A percentile compares a stretch with the other conserved stretches of the same genome.
phyloP scores from a whole-genome alignment of 1,140 invertebrate species.

The Brachionus angularis region DNA sequence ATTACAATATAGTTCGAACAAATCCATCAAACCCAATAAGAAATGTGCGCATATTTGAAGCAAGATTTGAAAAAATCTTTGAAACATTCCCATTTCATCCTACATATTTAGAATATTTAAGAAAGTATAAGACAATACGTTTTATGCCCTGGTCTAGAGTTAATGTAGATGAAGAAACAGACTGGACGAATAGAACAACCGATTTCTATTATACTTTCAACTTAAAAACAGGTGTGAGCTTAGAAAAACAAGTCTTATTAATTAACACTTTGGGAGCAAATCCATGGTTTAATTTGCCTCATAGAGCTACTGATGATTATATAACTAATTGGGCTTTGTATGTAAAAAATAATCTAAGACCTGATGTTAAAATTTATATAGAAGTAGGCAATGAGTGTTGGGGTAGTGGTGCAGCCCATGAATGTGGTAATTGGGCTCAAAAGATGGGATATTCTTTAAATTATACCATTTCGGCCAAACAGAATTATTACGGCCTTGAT shows the following conservation, averaged over 20 bases:
- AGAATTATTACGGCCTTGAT: slow-evolving; percentile 11
- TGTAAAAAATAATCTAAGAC: slow-evolving; percentile 46
- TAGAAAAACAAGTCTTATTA: slow-evolving; percentile 48
- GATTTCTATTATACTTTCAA: slow-evolving; percentile 46
- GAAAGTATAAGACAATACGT: slow-evolving; percentile 47
- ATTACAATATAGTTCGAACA: slow-evolving; percentile 45
- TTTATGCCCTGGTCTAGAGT: slow-evolving; percentile 49
- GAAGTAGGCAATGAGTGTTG: slow-evolving; percentile 30
- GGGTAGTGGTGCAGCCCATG: neutral
- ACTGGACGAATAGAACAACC: slow-evolving; percentile 46
- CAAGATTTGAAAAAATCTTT: slow-evolving; percentile 48
- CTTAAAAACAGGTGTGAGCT: slow-evolving; percentile 45
- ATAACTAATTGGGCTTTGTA: slow-evolving; percentile 47
- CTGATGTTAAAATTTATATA: slow-evolving; percentile 47
- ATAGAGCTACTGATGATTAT: slow-evolving; percentile 49
- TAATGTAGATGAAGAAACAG: slow-evolving; percentile 45
- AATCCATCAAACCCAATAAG: slow-evolving; percentile 48
- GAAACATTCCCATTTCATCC: slow-evolving; percentile 49
- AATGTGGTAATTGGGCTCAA: slow-evolving; percentile 18
- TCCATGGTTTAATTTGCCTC: slow-evolving; percentile 50
- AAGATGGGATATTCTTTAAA: slow-evolving; percentile 16
- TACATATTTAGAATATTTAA: slow-evolving; percentile 47
- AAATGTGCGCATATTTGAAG: slow-evolving; percentile 48
- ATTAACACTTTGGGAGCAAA: slow-evolving; percentile 47
- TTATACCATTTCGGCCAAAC: neutral